A percentile compares a stretch with the other conserved stretches of the same genome.
Evolutionary conservation across 1,140 invertebrate genomes (phyloP).

Genomic region (Popillia japonica): DNA sequence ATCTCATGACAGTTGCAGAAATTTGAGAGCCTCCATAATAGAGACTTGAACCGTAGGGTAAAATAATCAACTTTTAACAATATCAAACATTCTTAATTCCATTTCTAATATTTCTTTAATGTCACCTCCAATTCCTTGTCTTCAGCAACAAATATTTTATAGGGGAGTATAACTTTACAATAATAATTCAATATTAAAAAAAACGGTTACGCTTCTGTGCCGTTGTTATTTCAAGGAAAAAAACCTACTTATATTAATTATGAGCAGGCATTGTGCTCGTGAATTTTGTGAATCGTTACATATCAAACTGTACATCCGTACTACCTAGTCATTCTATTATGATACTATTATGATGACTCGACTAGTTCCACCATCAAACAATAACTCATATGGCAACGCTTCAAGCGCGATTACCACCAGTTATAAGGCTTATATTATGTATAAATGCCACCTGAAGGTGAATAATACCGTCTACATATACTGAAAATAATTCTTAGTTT

Average conservation of each 20-base stretch:
- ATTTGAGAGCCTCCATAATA: too few species aligned
- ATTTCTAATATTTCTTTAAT: too few species aligned
- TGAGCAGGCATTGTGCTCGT: background rate
- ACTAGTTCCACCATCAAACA: background rate
- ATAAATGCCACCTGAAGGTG: background rate
- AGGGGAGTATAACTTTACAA: too few species aligned
- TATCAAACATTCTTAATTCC: too few species aligned
- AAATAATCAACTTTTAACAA: too few species aligned
- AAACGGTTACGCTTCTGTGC: background rate
- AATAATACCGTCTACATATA: background rate
- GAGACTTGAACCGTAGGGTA: too few species aligned
- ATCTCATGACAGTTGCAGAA: too few species aligned
- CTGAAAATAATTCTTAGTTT: background rate
- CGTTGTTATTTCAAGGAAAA: background rate
- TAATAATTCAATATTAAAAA: background rate
- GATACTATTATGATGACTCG: conserved; percentile 7
- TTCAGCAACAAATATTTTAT: too few species aligned
- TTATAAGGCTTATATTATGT: background rate
- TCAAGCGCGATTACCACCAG: background rate
- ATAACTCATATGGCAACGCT: conserved; percentile 14
- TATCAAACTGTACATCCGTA: background rate
- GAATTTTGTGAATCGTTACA: background rate
- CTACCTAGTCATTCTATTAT: background rate
- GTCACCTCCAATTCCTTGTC: too few species aligned
- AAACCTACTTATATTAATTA: background rate